A percentile compares a stretch with the other conserved stretches of the same genome.
These are phyloP conservation scores for Eupithecia pulchellata DNA, from an alignment of 2,888 invertebrate species.

Conservation along the genomic window DNA sequence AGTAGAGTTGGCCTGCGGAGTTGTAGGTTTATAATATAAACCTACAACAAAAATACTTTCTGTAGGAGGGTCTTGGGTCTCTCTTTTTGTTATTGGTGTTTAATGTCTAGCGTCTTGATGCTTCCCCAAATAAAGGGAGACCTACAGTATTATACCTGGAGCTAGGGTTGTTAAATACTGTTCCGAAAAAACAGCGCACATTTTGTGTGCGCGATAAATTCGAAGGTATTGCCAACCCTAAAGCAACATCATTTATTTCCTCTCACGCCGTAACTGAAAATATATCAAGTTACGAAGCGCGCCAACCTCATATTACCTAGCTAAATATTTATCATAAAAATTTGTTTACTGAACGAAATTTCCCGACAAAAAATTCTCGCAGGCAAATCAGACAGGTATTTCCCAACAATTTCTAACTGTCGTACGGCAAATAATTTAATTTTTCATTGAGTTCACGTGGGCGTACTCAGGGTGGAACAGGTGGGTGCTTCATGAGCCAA, in stretches of 20 bases:
- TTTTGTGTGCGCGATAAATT: not conserved
- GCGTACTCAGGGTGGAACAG: not conserved
- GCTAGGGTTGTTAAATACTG: not conserved
- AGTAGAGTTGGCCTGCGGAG: too few species aligned
- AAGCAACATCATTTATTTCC: constrained; percentile 22
- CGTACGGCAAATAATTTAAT: constrained; percentile 38
- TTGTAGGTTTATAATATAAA: too few species aligned
- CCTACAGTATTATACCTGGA: not conserved
- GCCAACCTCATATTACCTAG: constrained; percentile 41
- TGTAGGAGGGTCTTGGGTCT: too few species aligned
- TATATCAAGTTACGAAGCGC: constrained; percentile 34
- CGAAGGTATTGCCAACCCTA: not conserved
- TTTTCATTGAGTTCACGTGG: constrained; percentile 23
- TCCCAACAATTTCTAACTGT: constrained; percentile 35
- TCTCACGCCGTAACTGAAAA: constrained; percentile 32
- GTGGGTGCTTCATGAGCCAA: not conserved
- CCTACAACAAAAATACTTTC: too few species aligned
- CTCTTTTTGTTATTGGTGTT: too few species aligned
- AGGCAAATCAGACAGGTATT: constrained; percentile 35
- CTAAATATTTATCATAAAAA: constrained; percentile 45
- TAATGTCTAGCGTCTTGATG: too few species aligned
- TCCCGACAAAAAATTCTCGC: constrained; percentile 40
- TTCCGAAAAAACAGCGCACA: not conserved
- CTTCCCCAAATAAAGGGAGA: not conserved
- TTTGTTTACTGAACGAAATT: constrained; percentile 49